Evolutionary conservation across 2,888 invertebrate species (phyloP), one percentile per base, ranked within the genome.

Genomic region (Tenthredo amoena): DNA sequence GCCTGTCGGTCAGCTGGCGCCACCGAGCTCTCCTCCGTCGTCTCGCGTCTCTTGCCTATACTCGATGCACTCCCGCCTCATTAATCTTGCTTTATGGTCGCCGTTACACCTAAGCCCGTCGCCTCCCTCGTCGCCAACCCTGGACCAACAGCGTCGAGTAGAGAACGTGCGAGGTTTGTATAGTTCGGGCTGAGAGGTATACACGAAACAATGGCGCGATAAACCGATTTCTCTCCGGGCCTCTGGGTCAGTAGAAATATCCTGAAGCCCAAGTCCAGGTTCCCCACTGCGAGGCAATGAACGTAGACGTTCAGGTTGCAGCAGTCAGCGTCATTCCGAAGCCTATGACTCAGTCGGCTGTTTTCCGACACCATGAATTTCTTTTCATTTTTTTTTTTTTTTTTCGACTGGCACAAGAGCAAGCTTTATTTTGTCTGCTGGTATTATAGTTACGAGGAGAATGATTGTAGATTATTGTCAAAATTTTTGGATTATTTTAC

Each of bases 11-110:
- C 91, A 89, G 91, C 90, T 91, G 91, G 91, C 91, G 91, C 91
- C 91, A 91, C 86, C 86, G 40, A 40, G 31, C 15, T 62, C 84
- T 86, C 85, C 85, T 68, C 82, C 85, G 84, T 50, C 86, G 86
- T n/a, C 79, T 65, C 76, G 76, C 84, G 65, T 71, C 62, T 40
- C 84, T 65, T 76, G 76, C 40, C 84, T 82, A 68, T 65, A 55
- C 76, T 55, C 71, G 86, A 88, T 87, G 88, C 88, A 90, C 88
- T 89, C 91, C 83, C 88, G 89, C 89, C 91, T 91, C 91, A 91
- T 91, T 91, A 91, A 91, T 90, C 90, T 89, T 90, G 89, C 90
- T 90, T 90, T 88, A 89, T 89, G 88, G 88, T 87, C 86, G 87
- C 88, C 88, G 88, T 88, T 88, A 88, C 89, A 89, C 89, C 89